Evolutionary conservation across 2,888 invertebrate species (phyloP).

Genomic region (Amphiduros pacificus): DNA sequence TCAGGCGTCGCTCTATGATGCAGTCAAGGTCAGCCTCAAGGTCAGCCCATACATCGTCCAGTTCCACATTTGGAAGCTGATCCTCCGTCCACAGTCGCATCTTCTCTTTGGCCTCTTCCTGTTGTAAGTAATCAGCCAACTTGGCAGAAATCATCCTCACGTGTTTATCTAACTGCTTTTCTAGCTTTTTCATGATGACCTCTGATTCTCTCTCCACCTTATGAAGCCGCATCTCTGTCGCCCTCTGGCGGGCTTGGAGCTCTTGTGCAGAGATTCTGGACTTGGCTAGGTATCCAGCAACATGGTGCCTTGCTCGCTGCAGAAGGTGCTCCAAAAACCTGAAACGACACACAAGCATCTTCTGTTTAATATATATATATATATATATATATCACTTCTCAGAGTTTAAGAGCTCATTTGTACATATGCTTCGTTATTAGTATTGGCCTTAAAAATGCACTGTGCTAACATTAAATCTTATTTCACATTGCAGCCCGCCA

Average conservation of each 20-base stretch:
- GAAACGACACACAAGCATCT: not conserved
- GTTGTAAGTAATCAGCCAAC: conserved; percentile 15
- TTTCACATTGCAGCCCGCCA: no score
- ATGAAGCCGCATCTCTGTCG: conserved; percentile 21
- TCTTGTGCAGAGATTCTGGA: conserved; percentile 20
- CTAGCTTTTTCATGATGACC: conserved; percentile 22
- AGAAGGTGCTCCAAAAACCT: conserved; percentile 25
- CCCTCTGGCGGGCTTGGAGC: conserved; percentile 22
- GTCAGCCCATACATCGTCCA: conserved; percentile 24
- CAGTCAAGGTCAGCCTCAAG: conserved; percentile 21
- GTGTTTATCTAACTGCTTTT: conserved; percentile 20
- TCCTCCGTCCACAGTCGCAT: conserved; percentile 19
- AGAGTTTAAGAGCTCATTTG: no score
- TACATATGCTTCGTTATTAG: no score
- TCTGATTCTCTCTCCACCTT: conserved; percentile 24
- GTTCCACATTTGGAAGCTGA: conserved; percentile 18
- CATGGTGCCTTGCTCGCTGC: conserved; percentile 19
- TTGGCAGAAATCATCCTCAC: conserved; percentile 10
- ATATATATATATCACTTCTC: no score
- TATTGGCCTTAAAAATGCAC: no score
- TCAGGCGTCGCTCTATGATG: conserved; percentile 20
- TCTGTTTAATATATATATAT: no score
- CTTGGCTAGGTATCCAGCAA: conserved; percentile 24
- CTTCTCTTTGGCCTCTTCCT: conserved; percentile 8
- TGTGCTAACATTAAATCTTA: no score